Percentiles rank a stretch among this genome's conserved stretches.
phyloP scores from a whole-genome alignment of 2,888 invertebrate genomes.

The Ichneumon xanthorius region DNA sequence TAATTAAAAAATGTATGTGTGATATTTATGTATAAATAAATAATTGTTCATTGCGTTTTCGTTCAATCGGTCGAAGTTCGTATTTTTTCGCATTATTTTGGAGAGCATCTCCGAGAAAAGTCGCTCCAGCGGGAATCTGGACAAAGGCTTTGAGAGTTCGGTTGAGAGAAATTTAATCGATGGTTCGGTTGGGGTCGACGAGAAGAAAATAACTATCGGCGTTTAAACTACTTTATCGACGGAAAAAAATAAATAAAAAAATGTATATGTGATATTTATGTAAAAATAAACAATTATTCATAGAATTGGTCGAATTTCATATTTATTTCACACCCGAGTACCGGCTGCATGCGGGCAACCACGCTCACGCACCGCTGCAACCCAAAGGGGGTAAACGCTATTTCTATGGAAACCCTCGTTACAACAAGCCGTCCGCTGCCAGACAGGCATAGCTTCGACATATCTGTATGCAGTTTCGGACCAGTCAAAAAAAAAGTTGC shows the following conservation, averaged over 20 bases:
- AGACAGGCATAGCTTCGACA: not conserved
- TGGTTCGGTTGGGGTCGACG: conserved; percentile 15
- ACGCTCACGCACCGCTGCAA: conserved; percentile 37
- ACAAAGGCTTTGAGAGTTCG: not conserved
- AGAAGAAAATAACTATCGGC: not conserved
- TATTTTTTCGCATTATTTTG: conserved; percentile 19
- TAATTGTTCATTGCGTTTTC: no score
- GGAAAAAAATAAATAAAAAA: not conserved
- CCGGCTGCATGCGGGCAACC: not conserved
- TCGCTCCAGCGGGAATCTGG: not conserved
- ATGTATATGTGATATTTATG: not conserved
- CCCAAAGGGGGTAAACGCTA: conserved; percentile 25
- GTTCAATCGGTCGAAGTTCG: no score
- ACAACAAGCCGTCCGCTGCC: conserved; percentile 22
- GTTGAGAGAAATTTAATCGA: not conserved
- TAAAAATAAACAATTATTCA: not conserved
- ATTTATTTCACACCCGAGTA: not conserved
- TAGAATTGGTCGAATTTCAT: not conserved
- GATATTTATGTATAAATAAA: not conserved
- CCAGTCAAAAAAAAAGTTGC: not conserved
- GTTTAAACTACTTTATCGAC: not conserved
- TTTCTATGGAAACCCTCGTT: conserved; percentile 62
- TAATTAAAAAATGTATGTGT: not conserved
- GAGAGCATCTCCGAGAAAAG: conserved; percentile 45
- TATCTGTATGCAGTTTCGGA: conserved; percentile 4